Evolutionary conservation across 2,888 invertebrate genomes (phyloP).

Genomic region (Nemotelus nigrinus): DNA sequence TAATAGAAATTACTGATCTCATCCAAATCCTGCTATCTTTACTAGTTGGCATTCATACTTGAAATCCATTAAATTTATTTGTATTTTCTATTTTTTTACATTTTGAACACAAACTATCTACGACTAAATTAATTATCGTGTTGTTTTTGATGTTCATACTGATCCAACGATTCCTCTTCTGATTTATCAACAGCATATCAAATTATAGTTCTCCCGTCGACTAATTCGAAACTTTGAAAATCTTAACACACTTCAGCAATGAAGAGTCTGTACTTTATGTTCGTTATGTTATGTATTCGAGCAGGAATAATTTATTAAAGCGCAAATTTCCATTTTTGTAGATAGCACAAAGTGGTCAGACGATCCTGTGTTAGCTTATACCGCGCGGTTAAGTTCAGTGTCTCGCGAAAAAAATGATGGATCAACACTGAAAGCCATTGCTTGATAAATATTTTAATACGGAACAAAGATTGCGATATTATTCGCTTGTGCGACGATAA

Average conservation of each 20-base stretch:
- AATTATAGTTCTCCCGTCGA: background rate
- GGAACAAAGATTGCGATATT: background rate
- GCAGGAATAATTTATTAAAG: no score
- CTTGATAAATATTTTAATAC: constrained; percentile 20
- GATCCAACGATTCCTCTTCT: background rate
- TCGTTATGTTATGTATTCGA: background rate
- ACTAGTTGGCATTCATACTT: no score
- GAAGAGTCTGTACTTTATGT: background rate
- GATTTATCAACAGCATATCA: background rate
- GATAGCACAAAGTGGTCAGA: no score
- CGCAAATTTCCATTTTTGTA: no score
- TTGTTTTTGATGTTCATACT: background rate
- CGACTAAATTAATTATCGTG: background rate
- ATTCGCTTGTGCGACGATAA: constrained; percentile 4
- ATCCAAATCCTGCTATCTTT: no score
- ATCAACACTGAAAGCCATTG: constrained; percentile 3
- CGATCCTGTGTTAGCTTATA: no score
- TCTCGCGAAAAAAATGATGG: constrained; percentile 14
- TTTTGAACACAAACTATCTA: no score
- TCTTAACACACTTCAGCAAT: background rate
- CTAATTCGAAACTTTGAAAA: background rate
- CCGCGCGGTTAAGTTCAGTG: constrained; percentile 5
- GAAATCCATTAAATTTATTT: no score
- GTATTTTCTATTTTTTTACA: no score
- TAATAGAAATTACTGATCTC: no score